Evolutionary conservation across 2,113 vertebrate genomes (phyloP), one percentile per base, ranked within the genome.

Genomic region (Mustela nigripes): DNA sequence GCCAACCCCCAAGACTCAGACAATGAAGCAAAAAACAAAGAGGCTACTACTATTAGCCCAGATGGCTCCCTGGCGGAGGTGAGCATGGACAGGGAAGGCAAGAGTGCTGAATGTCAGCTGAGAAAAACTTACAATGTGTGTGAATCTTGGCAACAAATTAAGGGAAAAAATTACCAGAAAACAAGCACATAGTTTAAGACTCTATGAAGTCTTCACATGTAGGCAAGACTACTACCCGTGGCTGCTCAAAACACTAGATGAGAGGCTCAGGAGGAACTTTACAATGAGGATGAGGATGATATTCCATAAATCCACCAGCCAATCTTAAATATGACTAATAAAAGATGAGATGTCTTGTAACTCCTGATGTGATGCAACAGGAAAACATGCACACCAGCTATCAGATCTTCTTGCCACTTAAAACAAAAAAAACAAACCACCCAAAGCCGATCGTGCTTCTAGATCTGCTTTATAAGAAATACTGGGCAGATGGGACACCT

Each of bases 401-500:
- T 39, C 53, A 82, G 15, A 33, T 60, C 56, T 71, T 76, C 58
- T 39, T 31, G 26, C 26, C 31, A 11, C 42, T 90, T 85, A 60
- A 85, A 28, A 50, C 31, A 88, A 88, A 26, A n/a, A 10, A 62
- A 53, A 36, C 15, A 14, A 56, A 3, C n/a, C 24, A 22, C 18
- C 39, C 7, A 58, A 94, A 67, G 45, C 24, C n/a, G 62, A 48
- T 11, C 16, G n/a, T 1, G 33, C 42, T 45, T 89, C 16, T 74
- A 36, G 45, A 85, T 28, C 48, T 16, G 42, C 16, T 90, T 62
- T 71, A 19, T 21, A 62, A 53, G 56, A 53, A 85, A 56, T 22
- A 91, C 0, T 0, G 1, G 7, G 42, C 8, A 78, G 58, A 22
- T 0, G 1, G 7, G 42, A 42, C 42, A 5, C 42, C 42, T 42